A percentile compares a stretch with the other conserved stretches of the same genome.
These are phyloP conservation scores for Drosophila incognita DNA, from an alignment of 2,888 invertebrate species.

Conservation along the genomic window DNA sequence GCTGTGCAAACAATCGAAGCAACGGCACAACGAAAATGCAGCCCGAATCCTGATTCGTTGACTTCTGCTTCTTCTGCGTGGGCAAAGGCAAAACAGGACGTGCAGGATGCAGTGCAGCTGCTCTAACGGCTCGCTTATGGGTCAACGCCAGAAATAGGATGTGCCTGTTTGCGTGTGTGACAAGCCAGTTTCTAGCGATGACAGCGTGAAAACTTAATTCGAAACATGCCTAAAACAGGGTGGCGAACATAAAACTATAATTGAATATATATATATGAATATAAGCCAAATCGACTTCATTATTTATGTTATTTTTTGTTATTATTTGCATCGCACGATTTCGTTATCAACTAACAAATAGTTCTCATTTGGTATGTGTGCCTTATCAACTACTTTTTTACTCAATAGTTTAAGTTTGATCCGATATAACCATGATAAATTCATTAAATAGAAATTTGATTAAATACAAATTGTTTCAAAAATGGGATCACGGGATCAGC, in stretches of 20 bases:
- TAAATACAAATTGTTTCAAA: neutral
- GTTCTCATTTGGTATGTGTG: neutral
- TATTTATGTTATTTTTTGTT: neutral
- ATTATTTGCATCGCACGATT: neutral
- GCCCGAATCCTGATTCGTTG: slow-evolving; percentile 49
- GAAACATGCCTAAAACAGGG: neutral
- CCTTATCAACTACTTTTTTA: neutral
- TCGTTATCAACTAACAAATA: neutral
- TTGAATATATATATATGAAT: neutral
- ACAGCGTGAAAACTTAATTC: neutral
- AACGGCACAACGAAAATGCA: slow-evolving; percentile 52
- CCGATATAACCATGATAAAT: neutral
- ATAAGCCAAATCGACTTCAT: no score
- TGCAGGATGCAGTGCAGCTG: slow-evolving; percentile 27
- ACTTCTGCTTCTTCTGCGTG: slow-evolving; percentile 16
- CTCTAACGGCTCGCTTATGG: slow-evolving; percentile 37
- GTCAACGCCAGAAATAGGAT: slow-evolving; percentile 39
- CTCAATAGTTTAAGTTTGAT: neutral
- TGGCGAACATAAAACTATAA: neutral
- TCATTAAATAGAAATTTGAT: neutral
- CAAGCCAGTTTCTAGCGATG: slow-evolving; percentile 31
- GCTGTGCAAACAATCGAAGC: slow-evolving; percentile 73
- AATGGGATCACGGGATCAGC: neutral
- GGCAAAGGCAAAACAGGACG: slow-evolving; percentile 32
- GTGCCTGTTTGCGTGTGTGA: neutral